phyloP scores from a whole-genome alignment of 2,797 vertebrate species.

The Nannoperca obscura region DNA sequence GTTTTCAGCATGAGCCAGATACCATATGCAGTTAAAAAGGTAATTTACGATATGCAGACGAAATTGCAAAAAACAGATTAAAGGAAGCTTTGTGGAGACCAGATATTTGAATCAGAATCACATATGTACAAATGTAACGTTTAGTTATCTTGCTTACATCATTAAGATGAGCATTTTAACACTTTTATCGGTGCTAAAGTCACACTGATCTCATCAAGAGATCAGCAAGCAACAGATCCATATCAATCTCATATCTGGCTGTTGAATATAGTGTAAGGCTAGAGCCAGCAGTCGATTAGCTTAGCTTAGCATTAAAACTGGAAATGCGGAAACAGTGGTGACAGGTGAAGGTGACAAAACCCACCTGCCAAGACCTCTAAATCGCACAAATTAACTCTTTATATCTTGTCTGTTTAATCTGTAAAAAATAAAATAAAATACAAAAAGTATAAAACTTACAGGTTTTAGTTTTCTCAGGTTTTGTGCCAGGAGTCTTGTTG shows the following conservation, averaged over 20 bases:
- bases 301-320: conserved; percentile 17
- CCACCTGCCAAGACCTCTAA: neutral
- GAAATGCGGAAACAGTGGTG: neutral
- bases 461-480: too few relatives aligned
- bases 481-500: too few relatives aligned
- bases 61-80: conserved; percentile 36
- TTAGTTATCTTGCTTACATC: neutral
- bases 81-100: neutral
- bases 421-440: neutral
- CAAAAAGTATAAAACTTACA: too few relatives aligned
- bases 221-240: neutral
- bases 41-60: conserved; percentile 8
- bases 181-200: neutral
- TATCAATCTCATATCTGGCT: neutral
- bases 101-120: neutral
- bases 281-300: neutral
- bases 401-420: neutral
- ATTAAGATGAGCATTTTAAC: conserved; percentile 3
- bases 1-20: conserved; percentile 36
- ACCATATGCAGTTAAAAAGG: conserved; percentile 22
- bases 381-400: neutral
- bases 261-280: neutral
- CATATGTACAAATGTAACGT: neutral
- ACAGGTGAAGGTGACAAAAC: neutral
- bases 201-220: neutral